Evolutionary conservation across 1,140 invertebrate species (phyloP).

Genomic region (Notospermus geniculatus): DNA sequence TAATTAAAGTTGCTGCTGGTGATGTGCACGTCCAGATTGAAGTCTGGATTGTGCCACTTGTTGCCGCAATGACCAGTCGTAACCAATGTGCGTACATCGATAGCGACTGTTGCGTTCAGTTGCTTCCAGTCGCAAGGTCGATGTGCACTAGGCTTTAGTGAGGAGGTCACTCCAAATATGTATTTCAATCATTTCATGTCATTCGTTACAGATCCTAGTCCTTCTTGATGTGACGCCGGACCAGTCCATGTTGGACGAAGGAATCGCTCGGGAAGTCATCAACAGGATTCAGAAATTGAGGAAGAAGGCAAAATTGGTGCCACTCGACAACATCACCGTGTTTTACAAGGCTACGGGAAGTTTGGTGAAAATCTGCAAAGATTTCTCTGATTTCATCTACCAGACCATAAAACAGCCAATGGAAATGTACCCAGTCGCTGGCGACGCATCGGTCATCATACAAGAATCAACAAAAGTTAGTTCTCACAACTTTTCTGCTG

Average conservation of each 20-base stretch:
- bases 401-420: slow-evolving; percentile 75
- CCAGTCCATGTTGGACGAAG: slow-evolving; percentile 85
- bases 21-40: too few relatives aligned
- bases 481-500: background rate
- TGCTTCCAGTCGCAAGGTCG: too few relatives aligned
- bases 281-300: slow-evolving; percentile 95
- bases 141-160: too few relatives aligned
- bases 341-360: slow-evolving; percentile 65
- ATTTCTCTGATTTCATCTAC: slow-evolving; percentile 46
- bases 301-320: slow-evolving; percentile 84
- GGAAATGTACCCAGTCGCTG: slow-evolving; percentile 49
- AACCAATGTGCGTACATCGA: too few relatives aligned
- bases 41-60: too few relatives aligned
- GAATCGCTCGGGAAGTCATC: slow-evolving; percentile 79
- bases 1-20: too few relatives aligned
- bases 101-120: too few relatives aligned
- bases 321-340: slow-evolving; percentile 84
- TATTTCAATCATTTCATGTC: too few relatives aligned
- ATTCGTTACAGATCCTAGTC: slow-evolving; percentile 49
- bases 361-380: slow-evolving; percentile 35
- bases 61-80: too few relatives aligned
- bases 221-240: slow-evolving; percentile 67
- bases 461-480: slow-evolving; percentile 73
- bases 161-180: too few relatives aligned
- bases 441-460: slow-evolving; percentile 62